These are phyloP conservation scores for Hiodon tergisus DNA, from an alignment of 2,113 vertebrate genomes.

Conservation along the genomic window DNA sequence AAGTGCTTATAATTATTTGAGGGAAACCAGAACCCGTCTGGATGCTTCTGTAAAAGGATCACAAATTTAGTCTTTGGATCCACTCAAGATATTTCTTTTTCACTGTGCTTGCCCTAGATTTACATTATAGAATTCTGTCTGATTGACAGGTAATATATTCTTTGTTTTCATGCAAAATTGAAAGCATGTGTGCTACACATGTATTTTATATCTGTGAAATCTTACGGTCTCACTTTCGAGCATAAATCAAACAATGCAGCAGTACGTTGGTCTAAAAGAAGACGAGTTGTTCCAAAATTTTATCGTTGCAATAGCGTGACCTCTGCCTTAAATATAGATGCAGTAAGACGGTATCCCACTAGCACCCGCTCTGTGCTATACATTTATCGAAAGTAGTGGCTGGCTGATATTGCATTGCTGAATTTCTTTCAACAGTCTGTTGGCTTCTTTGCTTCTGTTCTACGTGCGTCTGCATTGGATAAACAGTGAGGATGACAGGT, in stretches of 20 bases:
- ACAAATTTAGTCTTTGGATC: not conserved
- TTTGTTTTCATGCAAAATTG: conserved; percentile 11
- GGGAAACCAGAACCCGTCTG: not conserved
- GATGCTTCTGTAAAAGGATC: not conserved
- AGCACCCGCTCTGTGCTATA: too few species aligned
- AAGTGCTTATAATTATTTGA: not conserved
- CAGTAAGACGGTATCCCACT: not conserved
- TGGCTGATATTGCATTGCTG: too few species aligned
- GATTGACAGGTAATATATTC: not conserved
- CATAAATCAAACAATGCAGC: not conserved
- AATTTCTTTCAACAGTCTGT: too few species aligned
- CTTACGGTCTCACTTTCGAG: not conserved
- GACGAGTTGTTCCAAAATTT: not conserved
- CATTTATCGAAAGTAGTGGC: too few species aligned
- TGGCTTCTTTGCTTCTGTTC: too few species aligned
- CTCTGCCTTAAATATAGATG: not conserved
- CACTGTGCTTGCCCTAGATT: not conserved
- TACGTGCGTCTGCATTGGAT: too few species aligned
- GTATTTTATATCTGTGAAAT: not conserved
- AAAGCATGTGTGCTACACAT: conserved; percentile 10
- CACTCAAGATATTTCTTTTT: not conserved
- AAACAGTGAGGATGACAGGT: too few species aligned
- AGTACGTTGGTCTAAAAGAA: not conserved
- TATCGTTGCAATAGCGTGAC: not conserved
- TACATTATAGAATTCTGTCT: not conserved